These are phyloP conservation scores for Neoscelio sp. DNA, from an alignment of 2,888 invertebrate genomes.

Conservation along the genomic window DNA sequence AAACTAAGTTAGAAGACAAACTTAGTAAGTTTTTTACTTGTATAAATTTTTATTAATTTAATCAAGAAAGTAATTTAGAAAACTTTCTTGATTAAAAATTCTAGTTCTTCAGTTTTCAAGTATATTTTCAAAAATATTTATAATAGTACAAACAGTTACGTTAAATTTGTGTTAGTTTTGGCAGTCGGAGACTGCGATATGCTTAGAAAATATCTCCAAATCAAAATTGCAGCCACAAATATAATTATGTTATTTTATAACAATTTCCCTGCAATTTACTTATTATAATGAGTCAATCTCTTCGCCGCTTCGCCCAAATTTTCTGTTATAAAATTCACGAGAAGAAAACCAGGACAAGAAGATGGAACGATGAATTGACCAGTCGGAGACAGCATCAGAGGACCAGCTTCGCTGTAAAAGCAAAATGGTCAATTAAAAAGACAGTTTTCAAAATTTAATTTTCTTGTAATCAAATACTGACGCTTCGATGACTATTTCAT, in stretches of 20 bases:
- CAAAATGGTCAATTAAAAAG: conserved; percentile 20
- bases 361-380: conserved; percentile 97
- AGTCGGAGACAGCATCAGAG: conserved; percentile 95
- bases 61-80: too few species aligned
- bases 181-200: too few species aligned
- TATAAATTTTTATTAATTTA: too few species aligned
- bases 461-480: conserved; percentile 83
- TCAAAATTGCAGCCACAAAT: too few species aligned
- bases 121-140: too few species aligned
- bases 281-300: conserved; percentile 89
- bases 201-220: too few species aligned
- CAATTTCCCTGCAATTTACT: conserved; percentile 84
- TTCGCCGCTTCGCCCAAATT: conserved; percentile 90
- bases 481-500: conserved; percentile 95
- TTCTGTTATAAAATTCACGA: conserved; percentile 92
- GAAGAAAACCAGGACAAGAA: conserved; percentile 93
- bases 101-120: too few species aligned
- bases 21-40: too few species aligned
- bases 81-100: too few species aligned
- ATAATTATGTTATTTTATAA: background rate
- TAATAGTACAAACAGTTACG: too few species aligned
- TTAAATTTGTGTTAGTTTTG: too few species aligned
- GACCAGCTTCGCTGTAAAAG: conserved; percentile 92
- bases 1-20: too few species aligned
- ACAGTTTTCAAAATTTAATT: background rate